A percentile compares a stretch with the other conserved stretches of the same genome.
Evolutionary conservation across 2,797 vertebrate species (phyloP).

Genomic region (Momotus momota): DNA sequence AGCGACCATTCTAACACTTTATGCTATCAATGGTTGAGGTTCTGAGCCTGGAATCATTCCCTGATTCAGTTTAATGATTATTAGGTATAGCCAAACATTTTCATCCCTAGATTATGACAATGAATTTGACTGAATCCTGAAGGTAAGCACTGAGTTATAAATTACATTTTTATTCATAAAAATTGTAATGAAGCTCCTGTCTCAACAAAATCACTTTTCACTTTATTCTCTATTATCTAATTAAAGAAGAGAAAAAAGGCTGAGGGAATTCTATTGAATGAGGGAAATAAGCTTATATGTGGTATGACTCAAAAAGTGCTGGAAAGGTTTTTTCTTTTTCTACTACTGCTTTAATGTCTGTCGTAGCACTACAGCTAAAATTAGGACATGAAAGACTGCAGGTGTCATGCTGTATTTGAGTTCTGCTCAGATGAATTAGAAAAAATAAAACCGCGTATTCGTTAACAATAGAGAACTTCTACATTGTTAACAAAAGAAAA

Average conservation of each 20-base stretch:
- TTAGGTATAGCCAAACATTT: background rate
- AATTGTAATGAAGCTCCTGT: background rate
- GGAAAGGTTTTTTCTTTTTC: background rate
- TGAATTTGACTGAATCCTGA: background rate
- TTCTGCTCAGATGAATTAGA: background rate
- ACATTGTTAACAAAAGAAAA: background rate
- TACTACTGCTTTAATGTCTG: background rate
- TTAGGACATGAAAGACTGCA: background rate
- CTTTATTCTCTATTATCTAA: background rate
- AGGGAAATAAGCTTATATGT: accelerated
- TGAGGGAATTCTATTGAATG: background rate
- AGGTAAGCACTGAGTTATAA: background rate
- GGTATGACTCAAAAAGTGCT: background rate
- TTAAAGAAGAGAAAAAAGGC: background rate
- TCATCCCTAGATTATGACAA: background rate
- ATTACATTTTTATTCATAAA: background rate
- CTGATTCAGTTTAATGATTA: background rate
- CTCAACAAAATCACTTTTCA: background rate
- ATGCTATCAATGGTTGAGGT: background rate
- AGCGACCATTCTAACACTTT: background rate
- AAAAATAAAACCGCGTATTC: background rate
- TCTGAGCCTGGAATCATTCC: background rate
- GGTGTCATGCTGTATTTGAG: background rate
- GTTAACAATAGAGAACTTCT: background rate
- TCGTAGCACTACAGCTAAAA: background rate